Base-by-base conservation (phyloP, 2,113 vertebrate species). In the Dendrocopos noguchii region DNA sequence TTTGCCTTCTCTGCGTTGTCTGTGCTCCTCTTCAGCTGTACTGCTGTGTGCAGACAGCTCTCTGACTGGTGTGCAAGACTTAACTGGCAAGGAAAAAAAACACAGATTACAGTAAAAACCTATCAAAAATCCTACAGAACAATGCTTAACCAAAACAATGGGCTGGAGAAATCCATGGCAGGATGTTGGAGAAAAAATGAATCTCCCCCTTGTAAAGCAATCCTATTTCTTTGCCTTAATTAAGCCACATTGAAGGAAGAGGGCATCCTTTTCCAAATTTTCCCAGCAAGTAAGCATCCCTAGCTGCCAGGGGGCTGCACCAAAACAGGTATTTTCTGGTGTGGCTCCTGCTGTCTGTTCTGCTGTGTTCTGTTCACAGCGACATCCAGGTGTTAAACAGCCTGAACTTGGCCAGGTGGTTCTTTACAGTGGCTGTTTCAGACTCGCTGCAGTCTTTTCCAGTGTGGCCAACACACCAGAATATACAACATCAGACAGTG, bases 61-160 rank as follows among this genome's bases (percentile, higher is more conserved):
- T 25, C 27, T 36, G 34, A 4, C 44, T 6, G 13, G 19, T 12
- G 7, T 12, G 5, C 28, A 4, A 16, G 29, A 8, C 25, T 57
- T 36, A 20, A 27, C 18, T 34, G 27, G 17, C 10, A 15, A 15
- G 4, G n/a, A 13, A 29, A 27, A 25, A 25, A 64, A 24, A 36
- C 8, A 36, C 36, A 8, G 5, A 9, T 60, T 15, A 34, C 1
- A 0, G 50, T 67, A 12, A 18, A 47, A 61, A 53, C 2, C 4
- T 3, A 0, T 20, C 3, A 10, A 10, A 10, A 47, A 3, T 21
- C 8, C 5, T 34, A 1, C 19, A 7, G 47, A 22, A 7, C 0
- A 0, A 0, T 33, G 57, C 25, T 52, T 2, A 12, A 4, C 10
- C 4, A 0, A 20, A 34, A 3, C 42, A 39, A 2, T 1, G 33